Base-by-base conservation (phyloP, 2,797 vertebrate genomes). In the Pangasius mekongensis region DNA sequence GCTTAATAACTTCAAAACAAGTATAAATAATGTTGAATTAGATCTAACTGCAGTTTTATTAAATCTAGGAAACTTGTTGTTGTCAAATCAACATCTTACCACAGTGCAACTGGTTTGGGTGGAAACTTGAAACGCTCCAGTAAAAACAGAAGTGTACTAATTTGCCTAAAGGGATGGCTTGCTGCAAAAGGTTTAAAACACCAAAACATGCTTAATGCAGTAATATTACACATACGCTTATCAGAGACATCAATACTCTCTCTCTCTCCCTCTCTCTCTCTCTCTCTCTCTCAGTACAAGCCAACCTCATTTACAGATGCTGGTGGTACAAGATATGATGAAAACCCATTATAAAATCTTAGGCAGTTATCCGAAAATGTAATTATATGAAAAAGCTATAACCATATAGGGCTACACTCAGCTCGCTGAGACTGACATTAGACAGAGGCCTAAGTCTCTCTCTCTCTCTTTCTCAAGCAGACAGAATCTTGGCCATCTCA, bases 401-500 rank as follows among this genome's bases (percentile, higher is more conserved):
- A 69, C 64, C 27, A 67, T 16, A 84, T 69, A 69, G 64, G 47
- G 62, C 43, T 84, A 22, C 56, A 52, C 39, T 76, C 56, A 64
- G 39, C 39, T 62, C 3, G 24, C 58, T 62, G 20, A 78, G 74
- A 83, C 43, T 60, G 87, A 89, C 54, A 86, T 74, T 77, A 91
- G 30, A 84, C 89, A 90, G 91, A 89, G 27, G 73, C 8, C 47
- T 3, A 39, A 49, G 24, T 36, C 82, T 85, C 27, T 27, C 60
- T 8, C 39, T 30, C n/a, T 73, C 52, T 89, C 43, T 77, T 56
- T 87, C 69, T 86, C 39, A 49, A 89, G 56, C 56, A 16, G 47
- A 78, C 77, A 71, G 83, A 87, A 90, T 81, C 67, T 88, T 89
- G 77, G 90, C 89, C 85, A 58, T 69, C 64, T 67, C 36, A 74